These are phyloP conservation scores for Pachyuromys duprasi DNA, from an alignment of 2,797 vertebrate genomes.

Conservation along the genomic window DNA sequence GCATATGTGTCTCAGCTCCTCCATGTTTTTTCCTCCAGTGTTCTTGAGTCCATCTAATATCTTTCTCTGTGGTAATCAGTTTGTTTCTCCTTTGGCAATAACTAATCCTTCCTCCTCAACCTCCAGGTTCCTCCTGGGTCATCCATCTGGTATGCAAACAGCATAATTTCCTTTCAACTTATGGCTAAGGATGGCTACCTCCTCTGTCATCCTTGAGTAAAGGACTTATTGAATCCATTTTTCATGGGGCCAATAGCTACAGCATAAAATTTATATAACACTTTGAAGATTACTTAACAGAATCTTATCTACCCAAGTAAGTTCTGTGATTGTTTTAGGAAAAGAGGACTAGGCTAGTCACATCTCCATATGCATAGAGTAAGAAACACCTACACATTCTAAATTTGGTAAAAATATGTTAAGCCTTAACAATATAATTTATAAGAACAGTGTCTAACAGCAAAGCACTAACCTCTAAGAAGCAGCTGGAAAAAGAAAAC, in stretches of 20 bases:
- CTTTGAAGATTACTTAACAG: not conserved
- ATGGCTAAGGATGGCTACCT: not conserved
- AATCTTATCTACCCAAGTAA: not conserved
- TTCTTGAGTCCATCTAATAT: not conserved
- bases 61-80: not conserved
- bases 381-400: not conserved
- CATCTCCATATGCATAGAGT: not conserved
- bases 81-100: not conserved
- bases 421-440: not conserved
- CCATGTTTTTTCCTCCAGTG: too few species aligned
- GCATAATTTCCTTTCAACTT: not conserved
- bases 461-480: not conserved
- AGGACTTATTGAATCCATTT: not conserved
- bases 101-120: not conserved
- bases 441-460: not conserved
- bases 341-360: not conserved
- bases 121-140: not conserved
- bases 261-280: not conserved
- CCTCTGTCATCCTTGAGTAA: not conserved
- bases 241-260: not conserved
- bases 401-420: constrained; percentile 20
- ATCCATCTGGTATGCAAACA: not conserved
- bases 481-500: not conserved
- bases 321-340: not conserved
- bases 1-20: not conserved